Conservation (phyloP, 2,113 vertebrate species). For the Diadophis punctatus region DNA sequence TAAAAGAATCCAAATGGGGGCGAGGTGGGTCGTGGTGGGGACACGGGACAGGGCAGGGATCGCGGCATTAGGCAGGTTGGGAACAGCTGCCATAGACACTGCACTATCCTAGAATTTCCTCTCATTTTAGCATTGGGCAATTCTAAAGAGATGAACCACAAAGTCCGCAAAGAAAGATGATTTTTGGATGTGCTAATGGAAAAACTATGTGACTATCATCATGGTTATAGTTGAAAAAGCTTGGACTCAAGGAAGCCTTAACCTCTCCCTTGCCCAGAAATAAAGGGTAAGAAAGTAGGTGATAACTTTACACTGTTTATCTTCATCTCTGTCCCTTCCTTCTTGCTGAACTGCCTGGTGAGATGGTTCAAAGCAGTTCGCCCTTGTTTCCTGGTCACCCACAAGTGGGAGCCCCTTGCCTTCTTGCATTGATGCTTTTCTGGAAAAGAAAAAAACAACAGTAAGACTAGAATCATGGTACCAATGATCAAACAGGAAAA, state of each 20-base stretch:
- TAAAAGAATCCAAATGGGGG: too few species aligned
- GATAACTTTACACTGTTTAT: slow-evolving; percentile 78
- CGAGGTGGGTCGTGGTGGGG: too few species aligned
- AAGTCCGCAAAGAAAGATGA: neutral
- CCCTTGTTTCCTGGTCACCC: slow-evolving; percentile 72
- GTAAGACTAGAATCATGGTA: fast-evolving
- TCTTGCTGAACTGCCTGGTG: slow-evolving; percentile 75
- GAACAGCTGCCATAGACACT: too few species aligned
- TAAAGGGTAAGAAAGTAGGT: neutral
- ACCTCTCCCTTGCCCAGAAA: neutral
- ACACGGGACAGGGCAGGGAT: too few species aligned
- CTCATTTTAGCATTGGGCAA: neutral
- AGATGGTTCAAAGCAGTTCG: slow-evolving; percentile 75
- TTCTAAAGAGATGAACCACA: neutral
- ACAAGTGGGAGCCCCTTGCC: slow-evolving; percentile 64
- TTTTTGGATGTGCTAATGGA: neutral
- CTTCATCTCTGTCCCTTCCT: slow-evolving; percentile 71
- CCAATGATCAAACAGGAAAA: neutral
- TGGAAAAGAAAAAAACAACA: neutral
- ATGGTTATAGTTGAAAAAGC: neutral
- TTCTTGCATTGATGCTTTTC: slow-evolving; percentile 72
- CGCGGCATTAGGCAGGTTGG: too few species aligned
- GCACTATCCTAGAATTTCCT: neutral
- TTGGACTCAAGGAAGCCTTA: neutral
- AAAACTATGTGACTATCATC: neutral